These are phyloP conservation scores for Beroe ovata DNA, from an alignment of 37 sponge, comb jelly and placozoan species.

Conservation along the genomic window DNA sequence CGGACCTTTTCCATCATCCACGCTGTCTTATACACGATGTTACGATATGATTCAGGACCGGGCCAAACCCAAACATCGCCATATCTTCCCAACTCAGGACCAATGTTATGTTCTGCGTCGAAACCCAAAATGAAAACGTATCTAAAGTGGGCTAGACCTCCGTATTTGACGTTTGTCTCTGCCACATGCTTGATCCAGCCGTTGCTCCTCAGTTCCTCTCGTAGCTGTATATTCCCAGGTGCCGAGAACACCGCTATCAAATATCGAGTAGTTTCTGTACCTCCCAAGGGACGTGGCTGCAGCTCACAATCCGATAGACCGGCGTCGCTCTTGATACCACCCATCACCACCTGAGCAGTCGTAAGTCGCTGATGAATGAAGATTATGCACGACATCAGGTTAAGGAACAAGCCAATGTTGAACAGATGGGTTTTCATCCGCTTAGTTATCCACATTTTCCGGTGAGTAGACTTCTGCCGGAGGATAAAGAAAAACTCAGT, in stretches of 20 bases:
- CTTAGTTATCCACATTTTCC: too few species aligned
- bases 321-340: too few species aligned
- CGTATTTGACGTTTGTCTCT: background rate
- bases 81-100: background rate
- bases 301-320: too few species aligned
- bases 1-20: background rate
- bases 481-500: too few species aligned
- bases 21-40: slow-evolving; percentile 38
- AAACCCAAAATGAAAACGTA: background rate
- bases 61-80: slow-evolving; percentile 36
- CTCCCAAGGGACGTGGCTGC: background rate
- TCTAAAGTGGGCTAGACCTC: background rate
- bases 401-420: too few species aligned
- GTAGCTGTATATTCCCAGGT: background rate
- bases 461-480: too few species aligned
- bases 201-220: background rate
- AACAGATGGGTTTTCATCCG: too few species aligned
- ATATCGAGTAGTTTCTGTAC: background rate
- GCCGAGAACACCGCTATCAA: slow-evolving; percentile 20
- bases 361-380: too few species aligned
- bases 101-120: background rate
- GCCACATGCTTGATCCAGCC: slow-evolving; percentile 11
- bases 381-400: too few species aligned
- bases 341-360: too few species aligned
- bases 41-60: slow-evolving; percentile 43